Conservation (phyloP, 1,140 invertebrate genomes). For the Hydropsyche tenuis region DNA sequence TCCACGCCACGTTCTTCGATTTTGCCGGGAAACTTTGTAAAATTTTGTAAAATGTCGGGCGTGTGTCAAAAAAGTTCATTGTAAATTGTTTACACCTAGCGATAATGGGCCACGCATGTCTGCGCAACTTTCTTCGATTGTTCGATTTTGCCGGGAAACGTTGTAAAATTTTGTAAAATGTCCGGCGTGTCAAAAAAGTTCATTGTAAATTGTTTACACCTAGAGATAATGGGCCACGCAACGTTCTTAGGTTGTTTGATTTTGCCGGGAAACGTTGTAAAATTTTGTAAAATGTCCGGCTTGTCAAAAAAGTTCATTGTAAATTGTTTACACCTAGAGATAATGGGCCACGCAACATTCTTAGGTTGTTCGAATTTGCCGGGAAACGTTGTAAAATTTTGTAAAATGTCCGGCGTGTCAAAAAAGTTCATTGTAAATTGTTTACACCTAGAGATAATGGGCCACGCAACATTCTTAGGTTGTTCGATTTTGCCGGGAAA, state of each 20-base stretch:
- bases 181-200: neutral
- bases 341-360: too few relatives aligned
- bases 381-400: too few relatives aligned
- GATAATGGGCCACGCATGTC: too few relatives aligned
- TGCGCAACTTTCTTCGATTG: too few relatives aligned
- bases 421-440: neutral
- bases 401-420: neutral
- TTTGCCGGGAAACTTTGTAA: neutral
- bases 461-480: too few relatives aligned
- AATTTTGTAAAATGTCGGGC: neutral
- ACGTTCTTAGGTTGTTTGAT: neutral
- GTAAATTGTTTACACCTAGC: too few relatives aligned
- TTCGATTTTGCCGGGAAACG: neutral
- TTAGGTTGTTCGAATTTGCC: neutral
- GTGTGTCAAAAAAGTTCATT: neutral
- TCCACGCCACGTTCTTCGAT: too few relatives aligned
- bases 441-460: too few relatives aligned
- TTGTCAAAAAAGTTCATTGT: neutral
- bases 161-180: neutral
- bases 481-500: neutral
- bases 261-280: too few relatives aligned
- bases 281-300: neutral
- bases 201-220: neutral
- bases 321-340: neutral
- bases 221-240: too few relatives aligned